A percentile compares a stretch with the other conserved stretches of the same genome.
These are phyloP conservation scores for Heliconius sara DNA, from an alignment of 2,888 invertebrate genomes.

Conservation along the genomic window DNA sequence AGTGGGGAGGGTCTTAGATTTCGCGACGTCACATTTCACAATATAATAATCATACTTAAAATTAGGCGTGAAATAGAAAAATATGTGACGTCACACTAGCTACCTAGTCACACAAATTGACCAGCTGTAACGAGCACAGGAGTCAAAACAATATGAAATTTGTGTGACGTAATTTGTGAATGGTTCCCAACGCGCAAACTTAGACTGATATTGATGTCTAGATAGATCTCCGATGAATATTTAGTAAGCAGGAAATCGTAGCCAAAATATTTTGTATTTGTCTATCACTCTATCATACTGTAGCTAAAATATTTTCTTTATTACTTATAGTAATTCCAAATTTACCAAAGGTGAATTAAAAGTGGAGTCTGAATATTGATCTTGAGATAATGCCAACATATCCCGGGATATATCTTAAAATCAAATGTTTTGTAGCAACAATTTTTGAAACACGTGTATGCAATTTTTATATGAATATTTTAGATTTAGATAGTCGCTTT, in stretches of 20 bases:
- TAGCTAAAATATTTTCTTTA: conserved; percentile 3
- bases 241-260: neutral
- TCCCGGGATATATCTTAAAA: conserved; percentile 5
- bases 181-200: conserved; percentile 11
- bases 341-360: conserved; percentile 25
- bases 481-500: conserved; percentile 9
- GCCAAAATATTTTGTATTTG: conserved; percentile 19
- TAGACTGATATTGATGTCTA: conserved; percentile 27
- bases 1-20: neutral
- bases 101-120: neutral
- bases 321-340: conserved; percentile 18
- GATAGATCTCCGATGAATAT: conserved; percentile 8
- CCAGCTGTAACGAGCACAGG: too few species aligned
- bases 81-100: neutral
- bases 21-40: neutral
- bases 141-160: neutral
- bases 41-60: neutral
- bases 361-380: conserved; percentile 1
- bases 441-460: neutral
- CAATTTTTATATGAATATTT: conserved; percentile 23
- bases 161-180: neutral
- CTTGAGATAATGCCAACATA: conserved; percentile 17
- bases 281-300: conserved; percentile 5
- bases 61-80: neutral
- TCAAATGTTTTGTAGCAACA: conserved; percentile 2